Evolutionary conservation across 2,888 invertebrate genomes (phyloP).

Genomic region (Andrena hattorfiana): DNA sequence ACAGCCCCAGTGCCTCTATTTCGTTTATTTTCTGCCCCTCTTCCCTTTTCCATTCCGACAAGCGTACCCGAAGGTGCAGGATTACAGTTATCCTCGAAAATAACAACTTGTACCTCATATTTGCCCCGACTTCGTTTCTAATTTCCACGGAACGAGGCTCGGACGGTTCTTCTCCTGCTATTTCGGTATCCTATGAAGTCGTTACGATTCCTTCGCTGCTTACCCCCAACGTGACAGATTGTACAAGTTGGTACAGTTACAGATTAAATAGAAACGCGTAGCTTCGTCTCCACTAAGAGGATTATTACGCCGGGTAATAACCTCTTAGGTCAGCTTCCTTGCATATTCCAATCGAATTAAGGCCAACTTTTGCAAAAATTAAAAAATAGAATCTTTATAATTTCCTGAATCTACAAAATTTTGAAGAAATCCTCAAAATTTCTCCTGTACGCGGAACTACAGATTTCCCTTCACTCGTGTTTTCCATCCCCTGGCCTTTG

Average conservation of each 20-base stretch:
- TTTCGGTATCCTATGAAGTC: slow-evolving; percentile 5
- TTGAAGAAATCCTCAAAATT: neutral
- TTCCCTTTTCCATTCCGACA: neutral
- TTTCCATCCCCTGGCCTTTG: neutral
- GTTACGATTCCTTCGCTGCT: neutral
- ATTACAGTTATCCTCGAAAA: slow-evolving; percentile 46
- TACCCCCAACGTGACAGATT: neutral
- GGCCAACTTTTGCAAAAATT: too few species aligned
- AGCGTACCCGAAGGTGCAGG: neutral
- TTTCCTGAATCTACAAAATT: too few species aligned
- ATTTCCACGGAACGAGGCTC: slow-evolving; percentile 6
- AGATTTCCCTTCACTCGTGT: neutral
- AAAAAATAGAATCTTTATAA: too few species aligned
- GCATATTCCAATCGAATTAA: too few species aligned
- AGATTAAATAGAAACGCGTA: neutral
- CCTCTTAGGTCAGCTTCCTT: too few species aligned
- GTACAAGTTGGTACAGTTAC: neutral
- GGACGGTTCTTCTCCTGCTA: neutral
- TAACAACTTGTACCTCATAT: slow-evolving; percentile 17
- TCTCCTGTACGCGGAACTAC: neutral
- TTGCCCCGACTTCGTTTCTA: slow-evolving; percentile 4
- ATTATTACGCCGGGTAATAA: too few species aligned
- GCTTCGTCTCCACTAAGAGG: neutral
- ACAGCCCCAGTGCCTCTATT: neutral
- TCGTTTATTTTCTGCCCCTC: neutral